These are phyloP conservation scores for Anniella stebbinsi DNA, from an alignment of 2,797 vertebrate species.

Conservation along the genomic window DNA sequence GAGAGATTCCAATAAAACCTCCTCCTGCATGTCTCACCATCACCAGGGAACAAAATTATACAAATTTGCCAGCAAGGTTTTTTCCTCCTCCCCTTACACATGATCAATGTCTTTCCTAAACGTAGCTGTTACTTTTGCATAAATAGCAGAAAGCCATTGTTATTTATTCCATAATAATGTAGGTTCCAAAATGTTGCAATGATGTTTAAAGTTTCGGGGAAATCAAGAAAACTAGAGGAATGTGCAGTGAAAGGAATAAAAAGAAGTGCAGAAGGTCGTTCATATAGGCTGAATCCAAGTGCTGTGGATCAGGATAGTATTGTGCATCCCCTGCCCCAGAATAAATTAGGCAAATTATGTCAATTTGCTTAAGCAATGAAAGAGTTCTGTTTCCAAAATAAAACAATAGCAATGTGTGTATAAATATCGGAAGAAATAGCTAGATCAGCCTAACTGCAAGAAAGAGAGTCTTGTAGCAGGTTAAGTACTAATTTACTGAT, in stretches of 20 bases:
- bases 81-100: background rate
- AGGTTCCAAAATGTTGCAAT: background rate
- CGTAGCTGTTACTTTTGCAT: constrained; percentile 7
- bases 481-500: background rate
- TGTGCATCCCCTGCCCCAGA: background rate
- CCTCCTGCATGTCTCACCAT: background rate
- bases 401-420: background rate
- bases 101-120: constrained; percentile 16
- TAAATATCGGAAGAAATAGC: background rate
- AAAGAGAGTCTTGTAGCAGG: background rate
- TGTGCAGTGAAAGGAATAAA: background rate
- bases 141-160: background rate
- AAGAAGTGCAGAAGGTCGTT: background rate
- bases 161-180: background rate
- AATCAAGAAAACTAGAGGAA: background rate
- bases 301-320: background rate
- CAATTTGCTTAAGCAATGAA: background rate
- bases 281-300: background rate
- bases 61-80: background rate
- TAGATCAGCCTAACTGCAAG: background rate
- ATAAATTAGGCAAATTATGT: background rate
- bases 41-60: constrained; percentile 3
- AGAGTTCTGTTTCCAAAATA: background rate
- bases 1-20: constrained; percentile 27
- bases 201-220: background rate